Conservation (phyloP, 2,888 invertebrate genomes). For the Leptinotarsa peninsularis region DNA sequence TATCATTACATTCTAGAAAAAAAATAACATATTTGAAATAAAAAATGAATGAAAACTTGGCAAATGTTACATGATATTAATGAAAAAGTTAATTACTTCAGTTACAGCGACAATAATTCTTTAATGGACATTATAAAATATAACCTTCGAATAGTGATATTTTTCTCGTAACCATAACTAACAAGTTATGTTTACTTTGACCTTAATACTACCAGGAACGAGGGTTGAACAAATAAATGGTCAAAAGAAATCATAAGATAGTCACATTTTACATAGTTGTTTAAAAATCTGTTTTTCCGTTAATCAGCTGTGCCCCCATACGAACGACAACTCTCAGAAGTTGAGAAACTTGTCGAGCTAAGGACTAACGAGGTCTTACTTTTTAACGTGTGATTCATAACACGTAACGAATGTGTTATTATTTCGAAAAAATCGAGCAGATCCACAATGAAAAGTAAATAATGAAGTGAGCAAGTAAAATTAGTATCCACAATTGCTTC, state of each 20-base stretch:
- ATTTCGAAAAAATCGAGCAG: too few relatives aligned
- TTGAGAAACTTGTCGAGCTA: too few relatives aligned
- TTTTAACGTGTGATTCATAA: too few relatives aligned
- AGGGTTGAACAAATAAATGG: background rate
- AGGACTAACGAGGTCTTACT: too few relatives aligned
- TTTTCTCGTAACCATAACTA: background rate
- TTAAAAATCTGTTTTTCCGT: background rate
- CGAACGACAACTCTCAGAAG: too few relatives aligned
- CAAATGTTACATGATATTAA: background rate
- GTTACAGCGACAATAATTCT: background rate
- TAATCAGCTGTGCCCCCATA: too few relatives aligned
- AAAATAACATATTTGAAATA: background rate
- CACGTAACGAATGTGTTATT: background rate
- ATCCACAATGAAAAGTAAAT: too few relatives aligned
- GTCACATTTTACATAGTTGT: background rate
- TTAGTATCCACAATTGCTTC: too few relatives aligned
- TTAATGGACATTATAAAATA: background rate
- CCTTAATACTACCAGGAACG: slow-evolving; percentile 7
- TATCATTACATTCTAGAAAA: background rate
- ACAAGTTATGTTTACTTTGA: slow-evolving; percentile 5
- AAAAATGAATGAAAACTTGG: background rate
- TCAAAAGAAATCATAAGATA: slow-evolving; percentile 21
- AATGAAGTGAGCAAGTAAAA: too few relatives aligned
- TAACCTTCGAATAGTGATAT: background rate
- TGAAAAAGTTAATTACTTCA: background rate